A percentile compares a stretch with the other conserved stretches of the same genome.
phyloP scores from a whole-genome alignment of 1,140 invertebrate genomes.

The Drosophila lacteicornis region DNA sequence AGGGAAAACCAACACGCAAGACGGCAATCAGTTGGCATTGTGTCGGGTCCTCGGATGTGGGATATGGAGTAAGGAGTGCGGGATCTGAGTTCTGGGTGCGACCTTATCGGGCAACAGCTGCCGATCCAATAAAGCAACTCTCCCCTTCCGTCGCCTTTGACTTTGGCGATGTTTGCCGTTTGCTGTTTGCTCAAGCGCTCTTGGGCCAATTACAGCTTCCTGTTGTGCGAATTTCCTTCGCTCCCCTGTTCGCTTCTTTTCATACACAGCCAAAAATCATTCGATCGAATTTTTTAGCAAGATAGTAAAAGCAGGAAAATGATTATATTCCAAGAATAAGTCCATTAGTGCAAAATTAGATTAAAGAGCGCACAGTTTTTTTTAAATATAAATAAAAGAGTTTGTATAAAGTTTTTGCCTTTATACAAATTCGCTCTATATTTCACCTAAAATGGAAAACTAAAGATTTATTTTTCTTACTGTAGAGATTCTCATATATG shows the following conservation, averaged over 20 bases:
- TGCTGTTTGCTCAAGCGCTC: slow-evolving; percentile 56
- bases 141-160: slow-evolving; percentile 25
- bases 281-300: too few relatives aligned
- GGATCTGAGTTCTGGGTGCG: slow-evolving; percentile 29
- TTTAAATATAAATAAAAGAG: too few relatives aligned
- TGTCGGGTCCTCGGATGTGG: slow-evolving; percentile 23
- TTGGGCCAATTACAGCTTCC: slow-evolving; percentile 75
- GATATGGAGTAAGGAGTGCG: slow-evolving; percentile 14
- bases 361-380: too few relatives aligned
- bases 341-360: too few relatives aligned
- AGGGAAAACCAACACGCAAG: slow-evolving; percentile 58
- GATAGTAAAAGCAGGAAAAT: neutral
- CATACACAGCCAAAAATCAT: slow-evolving; percentile 15
- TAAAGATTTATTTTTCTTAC: slow-evolving; percentile 20
- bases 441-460: too few relatives aligned
- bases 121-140: slow-evolving; percentile 42
- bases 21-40: slow-evolving; percentile 75
- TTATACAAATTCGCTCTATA: neutral
- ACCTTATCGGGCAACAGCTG: slow-evolving; percentile 72
- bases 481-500: slow-evolving; percentile 13
- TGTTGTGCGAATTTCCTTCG: slow-evolving; percentile 67
- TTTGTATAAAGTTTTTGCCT: too few relatives aligned
- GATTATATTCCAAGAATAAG: neutral
- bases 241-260: slow-evolving; percentile 26
- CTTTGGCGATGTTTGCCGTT: slow-evolving; percentile 50